These are phyloP conservation scores for Danaus melanippus DNA, from an alignment of 1,140 invertebrate genomes.

Conservation along the genomic window DNA sequence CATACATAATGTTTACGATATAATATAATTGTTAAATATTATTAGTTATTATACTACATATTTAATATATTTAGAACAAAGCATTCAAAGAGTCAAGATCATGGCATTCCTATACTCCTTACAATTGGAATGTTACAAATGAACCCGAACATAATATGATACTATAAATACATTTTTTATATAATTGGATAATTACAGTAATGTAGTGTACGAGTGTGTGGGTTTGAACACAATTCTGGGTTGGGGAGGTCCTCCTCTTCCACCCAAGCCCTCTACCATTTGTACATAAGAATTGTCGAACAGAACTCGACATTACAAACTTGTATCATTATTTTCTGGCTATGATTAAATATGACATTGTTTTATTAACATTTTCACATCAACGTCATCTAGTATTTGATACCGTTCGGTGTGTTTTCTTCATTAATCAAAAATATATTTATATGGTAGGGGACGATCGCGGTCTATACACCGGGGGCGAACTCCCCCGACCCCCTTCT, in stretches of 20 bases:
- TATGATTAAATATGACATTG: neutral
- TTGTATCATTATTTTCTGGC: conserved; percentile 12
- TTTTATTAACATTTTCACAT: conserved; percentile 1
- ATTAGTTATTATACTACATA: too few species aligned
- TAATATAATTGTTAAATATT: conserved; percentile 4
- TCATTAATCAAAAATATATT: too few species aligned
- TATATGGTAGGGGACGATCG: conserved; percentile 28
- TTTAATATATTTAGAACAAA: too few species aligned
- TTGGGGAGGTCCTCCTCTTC: conserved; percentile 22
- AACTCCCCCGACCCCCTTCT: conserved; percentile 34
- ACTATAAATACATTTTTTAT: conserved; percentile 13
- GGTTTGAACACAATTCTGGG: conserved; percentile 48
- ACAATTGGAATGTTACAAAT: neutral
- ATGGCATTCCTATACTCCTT: too few species aligned
- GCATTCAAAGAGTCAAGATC: too few species aligned
- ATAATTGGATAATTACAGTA: conserved; percentile 65
- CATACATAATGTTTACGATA: conserved; percentile 19
- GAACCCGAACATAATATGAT: neutral
- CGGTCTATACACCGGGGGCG: conserved; percentile 34
- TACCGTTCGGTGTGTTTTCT: neutral
- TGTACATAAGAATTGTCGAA: conserved; percentile 21
- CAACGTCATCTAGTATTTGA: conserved; percentile 12
- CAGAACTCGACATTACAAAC: conserved; percentile 7
- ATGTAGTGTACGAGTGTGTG: conserved; percentile 51
- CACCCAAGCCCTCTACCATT: conserved; percentile 38